Evolutionary conservation across 2,888 invertebrate genomes (phyloP), one percentile per base, ranked within the genome.

Genomic region (Rotaria magnacalcarata): DNA sequence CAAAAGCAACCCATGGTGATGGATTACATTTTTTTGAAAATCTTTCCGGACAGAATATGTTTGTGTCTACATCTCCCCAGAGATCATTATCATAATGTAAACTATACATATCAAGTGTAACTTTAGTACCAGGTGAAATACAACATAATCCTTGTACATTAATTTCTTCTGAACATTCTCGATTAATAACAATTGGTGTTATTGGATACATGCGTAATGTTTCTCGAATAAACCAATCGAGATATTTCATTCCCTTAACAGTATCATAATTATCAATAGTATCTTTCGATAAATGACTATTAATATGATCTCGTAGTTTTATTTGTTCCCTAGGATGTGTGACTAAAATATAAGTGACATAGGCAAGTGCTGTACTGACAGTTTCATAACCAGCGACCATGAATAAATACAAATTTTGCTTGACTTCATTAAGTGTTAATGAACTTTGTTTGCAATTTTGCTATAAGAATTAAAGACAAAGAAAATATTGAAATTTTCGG

Each of bases 1-100:
- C 90, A 27, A 86, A 86, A 19, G 86, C 54, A 6, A 86, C 56
- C 86, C 86, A 86, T 34, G 84, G 84, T 56, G 74, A 52, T 24
- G 86, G 86, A 67, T 86, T 54, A 56, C 86, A 56, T 52, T 86
- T 74, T 0, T 58, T 58, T 54, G 84, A 50, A 86, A 86, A 86
- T 85, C 86, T 74, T 56, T 86, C 86, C 0, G 86, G 86, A 84
- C 84, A 86, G 74, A 86, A 86, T 3, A 52, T 41, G 43, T 84
- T 80, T 54, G 86, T 84, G 74, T 86, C 86, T 43, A 85, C 74
- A 27, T 84, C 84, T 41, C 86, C 86, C 86, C 86, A 86, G 43
- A 84, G 54, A 8, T 80, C 56, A 54, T 74, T 24, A 58, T 86
- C 85, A 80, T 86, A 84, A 86, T 86, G 86, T 56, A 86, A 60